Conservation (phyloP, 2,888 invertebrate species). For the Caradrina clavipalpis region DNA sequence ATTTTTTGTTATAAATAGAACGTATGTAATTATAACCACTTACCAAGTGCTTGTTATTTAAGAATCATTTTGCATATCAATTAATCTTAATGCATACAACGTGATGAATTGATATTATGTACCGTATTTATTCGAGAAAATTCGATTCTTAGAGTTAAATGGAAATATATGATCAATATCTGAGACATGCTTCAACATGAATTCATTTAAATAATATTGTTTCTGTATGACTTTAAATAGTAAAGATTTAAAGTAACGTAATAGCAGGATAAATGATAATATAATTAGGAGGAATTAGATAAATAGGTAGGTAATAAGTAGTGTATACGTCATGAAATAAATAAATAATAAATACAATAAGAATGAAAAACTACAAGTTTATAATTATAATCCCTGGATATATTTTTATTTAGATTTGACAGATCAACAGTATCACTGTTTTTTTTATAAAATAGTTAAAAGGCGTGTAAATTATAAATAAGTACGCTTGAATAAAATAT, state of each 20-base stretch:
- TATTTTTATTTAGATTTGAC: not conserved
- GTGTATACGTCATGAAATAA: too few species aligned
- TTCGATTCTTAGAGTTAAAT: slow-evolving; percentile 2
- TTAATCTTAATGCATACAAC: slow-evolving; percentile 6
- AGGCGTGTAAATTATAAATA: too few species aligned
- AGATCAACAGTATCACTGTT: too few species aligned
- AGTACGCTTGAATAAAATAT: too few species aligned
- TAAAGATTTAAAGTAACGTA: not conserved
- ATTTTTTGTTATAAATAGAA: not conserved
- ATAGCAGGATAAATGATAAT: too few species aligned
- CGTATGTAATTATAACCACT: not conserved
- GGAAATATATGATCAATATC: not conserved
- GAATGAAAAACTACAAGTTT: not conserved
- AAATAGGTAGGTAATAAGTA: too few species aligned
- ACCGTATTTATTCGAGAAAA: slow-evolving; percentile 8
- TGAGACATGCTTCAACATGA: not conserved
- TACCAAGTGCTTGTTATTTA: not conserved
- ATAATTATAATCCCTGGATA: not conserved
- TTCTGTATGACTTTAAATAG: not conserved
- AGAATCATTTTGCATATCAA: slow-evolving; percentile 12
- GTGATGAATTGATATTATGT: not conserved
- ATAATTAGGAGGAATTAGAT: slow-evolving; percentile 1
- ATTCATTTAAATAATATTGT: not conserved
- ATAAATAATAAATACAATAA: not conserved
- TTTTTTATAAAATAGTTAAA: not conserved